A percentile compares a stretch with the other conserved stretches of the same genome.
These are phyloP conservation scores for Neria commutata DNA, from an alignment of 2,888 invertebrate genomes.

Conservation along the genomic window DNA sequence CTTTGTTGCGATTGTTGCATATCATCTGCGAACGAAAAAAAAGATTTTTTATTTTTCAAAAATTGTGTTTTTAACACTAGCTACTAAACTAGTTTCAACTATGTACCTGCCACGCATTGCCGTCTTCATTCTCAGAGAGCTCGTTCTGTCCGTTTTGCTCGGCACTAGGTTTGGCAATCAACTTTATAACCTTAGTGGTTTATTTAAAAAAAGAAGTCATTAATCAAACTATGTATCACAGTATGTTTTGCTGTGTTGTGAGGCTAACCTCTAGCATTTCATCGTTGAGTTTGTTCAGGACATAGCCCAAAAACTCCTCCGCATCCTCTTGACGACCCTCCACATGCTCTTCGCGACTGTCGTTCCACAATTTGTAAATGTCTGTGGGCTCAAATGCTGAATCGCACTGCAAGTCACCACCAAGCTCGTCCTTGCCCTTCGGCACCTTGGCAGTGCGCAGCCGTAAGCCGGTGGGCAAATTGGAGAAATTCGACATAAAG, in stretches of 20 bases:
- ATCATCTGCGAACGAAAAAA: constrained; percentile 49
- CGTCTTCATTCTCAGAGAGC: constrained; percentile 56
- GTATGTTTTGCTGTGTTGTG: no score
- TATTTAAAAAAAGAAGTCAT: constrained; percentile 29
- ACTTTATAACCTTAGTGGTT: constrained; percentile 65
- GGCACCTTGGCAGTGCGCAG: constrained; percentile 59
- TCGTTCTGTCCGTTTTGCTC: constrained; percentile 63
- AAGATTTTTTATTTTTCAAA: not conserved
- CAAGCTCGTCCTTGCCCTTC: constrained; percentile 60
- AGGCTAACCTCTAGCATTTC: constrained; percentile 87
- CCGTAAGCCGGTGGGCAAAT: constrained; percentile 67
- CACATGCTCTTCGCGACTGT: constrained; percentile 72
- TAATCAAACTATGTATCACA: no score
- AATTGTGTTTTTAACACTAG: not conserved
- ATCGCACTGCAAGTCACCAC: constrained; percentile 71
- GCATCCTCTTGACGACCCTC: constrained; percentile 97
- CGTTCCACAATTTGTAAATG: constrained; percentile 83
- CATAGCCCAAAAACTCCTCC: constrained; percentile 92
- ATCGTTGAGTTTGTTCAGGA: constrained; percentile 93
- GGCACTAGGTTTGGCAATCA: constrained; percentile 65
- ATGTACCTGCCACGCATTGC: constrained; percentile 62
- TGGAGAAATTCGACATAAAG: constrained; percentile 74
- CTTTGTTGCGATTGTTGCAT: constrained; percentile 84
- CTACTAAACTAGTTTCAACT: constrained; percentile 14
- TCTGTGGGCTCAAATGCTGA: constrained; percentile 89